These are phyloP conservation scores for Dryas iulia DNA, from an alignment of 1,140 invertebrate genomes.

Conservation along the genomic window DNA sequence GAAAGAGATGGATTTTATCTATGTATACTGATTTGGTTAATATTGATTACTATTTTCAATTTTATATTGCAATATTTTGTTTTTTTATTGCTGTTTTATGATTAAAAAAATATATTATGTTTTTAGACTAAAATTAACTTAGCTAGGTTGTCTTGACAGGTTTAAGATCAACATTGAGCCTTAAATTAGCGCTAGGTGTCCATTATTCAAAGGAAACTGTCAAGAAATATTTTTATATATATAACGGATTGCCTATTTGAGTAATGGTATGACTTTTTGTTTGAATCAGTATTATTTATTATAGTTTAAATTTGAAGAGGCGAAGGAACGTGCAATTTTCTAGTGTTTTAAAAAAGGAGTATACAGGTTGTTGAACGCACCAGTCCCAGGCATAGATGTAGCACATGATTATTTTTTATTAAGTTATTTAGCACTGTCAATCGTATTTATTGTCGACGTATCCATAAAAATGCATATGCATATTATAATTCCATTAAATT, in stretches of 20 bases:
- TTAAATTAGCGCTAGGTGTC: conserved; percentile 1
- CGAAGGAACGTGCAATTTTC: not conserved
- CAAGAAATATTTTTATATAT: conserved; percentile 13
- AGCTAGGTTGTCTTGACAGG: conserved; percentile 37
- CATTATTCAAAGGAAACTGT: conserved; percentile 2
- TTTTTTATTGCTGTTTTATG: not conserved
- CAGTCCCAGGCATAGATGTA: conserved; percentile 62
- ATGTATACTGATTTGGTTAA: not conserved
- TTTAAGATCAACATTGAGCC: conserved; percentile 34
- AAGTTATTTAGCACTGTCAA: conserved; percentile 72
- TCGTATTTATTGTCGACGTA: conserved; percentile 68
- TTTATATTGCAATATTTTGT: too few relatives aligned
- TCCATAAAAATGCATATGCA: conserved; percentile 64
- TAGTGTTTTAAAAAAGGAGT: not conserved
- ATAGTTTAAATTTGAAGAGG: conserved; percentile 8
- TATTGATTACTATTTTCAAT: not conserved
- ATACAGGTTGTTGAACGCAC: conserved; percentile 46
- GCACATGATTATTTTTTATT: conserved; percentile 43
- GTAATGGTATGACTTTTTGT: conserved; percentile 14
- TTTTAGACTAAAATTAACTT: not conserved
- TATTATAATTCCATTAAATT: conserved; percentile 77
- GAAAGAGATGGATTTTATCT: not conserved
- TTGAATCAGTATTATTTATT: conserved; percentile 24
- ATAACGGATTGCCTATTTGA: not conserved
- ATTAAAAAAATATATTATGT: not conserved